These are phyloP conservation scores for Anthoptus insignis DNA, from an alignment of 2,888 invertebrate genomes.

Conservation along the genomic window DNA sequence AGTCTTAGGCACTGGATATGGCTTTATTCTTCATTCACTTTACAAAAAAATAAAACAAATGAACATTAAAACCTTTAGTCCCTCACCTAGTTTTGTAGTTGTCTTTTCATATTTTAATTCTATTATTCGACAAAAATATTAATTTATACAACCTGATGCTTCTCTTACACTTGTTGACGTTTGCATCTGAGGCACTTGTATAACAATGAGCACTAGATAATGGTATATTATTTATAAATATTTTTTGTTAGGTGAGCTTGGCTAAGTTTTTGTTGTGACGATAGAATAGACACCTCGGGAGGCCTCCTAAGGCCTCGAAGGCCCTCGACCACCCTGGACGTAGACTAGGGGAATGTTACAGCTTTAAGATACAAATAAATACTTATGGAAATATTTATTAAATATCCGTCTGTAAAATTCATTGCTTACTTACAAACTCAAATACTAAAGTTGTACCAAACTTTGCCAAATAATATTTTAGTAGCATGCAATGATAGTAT, in stretches of 20 bases:
- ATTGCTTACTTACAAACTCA: background rate
- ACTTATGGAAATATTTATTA: background rate
- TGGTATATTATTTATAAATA: constrained; percentile 41
- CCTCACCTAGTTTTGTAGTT: no score
- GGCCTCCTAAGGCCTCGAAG: no score
- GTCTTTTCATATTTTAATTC: background rate
- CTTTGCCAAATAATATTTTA: constrained; percentile 10
- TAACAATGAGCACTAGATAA: background rate
- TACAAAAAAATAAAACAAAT: no score
- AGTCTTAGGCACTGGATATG: no score
- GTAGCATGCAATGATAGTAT: constrained; percentile 6
- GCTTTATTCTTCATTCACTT: no score
- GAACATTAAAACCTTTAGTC: no score
- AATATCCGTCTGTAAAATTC: background rate
- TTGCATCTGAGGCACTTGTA: background rate
- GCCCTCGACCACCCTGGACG: no score
- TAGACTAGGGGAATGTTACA: background rate
- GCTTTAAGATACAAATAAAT: background rate
- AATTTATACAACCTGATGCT: no score
- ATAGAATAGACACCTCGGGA: constrained; percentile 47
- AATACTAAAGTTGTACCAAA: constrained; percentile 10
- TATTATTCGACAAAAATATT: background rate
- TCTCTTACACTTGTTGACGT: background rate
- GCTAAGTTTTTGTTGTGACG: constrained; percentile 49
- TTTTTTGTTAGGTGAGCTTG: constrained; percentile 49